phyloP scores from a whole-genome alignment of 2,888 invertebrate species.

The Pimpla rufipes region DNA sequence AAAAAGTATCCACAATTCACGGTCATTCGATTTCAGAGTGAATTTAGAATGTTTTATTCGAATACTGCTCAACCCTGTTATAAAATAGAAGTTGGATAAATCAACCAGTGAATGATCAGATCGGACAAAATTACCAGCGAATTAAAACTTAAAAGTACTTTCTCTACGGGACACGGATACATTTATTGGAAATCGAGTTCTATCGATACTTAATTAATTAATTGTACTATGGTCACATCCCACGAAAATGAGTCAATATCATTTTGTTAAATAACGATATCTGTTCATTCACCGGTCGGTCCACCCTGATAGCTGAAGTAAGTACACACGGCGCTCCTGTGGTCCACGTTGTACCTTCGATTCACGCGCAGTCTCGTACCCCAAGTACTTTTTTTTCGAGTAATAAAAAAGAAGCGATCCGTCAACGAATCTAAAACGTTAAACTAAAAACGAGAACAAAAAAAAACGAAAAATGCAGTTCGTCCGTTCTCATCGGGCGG shows the following conservation, averaged over 20 bases:
- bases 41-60: not conserved
- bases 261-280: no score
- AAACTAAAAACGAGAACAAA: not conserved
- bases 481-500: not conserved
- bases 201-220: no score
- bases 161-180: no score
- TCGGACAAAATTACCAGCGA: no score
- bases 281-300: no score
- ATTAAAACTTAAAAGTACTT: no score
- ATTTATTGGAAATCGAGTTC: no score
- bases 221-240: no score
- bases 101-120: no score
- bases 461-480: slow-evolving; percentile 1
- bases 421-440: slow-evolving; percentile 41
- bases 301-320: not conserved
- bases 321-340: slow-evolving; percentile 46
- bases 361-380: slow-evolving; percentile 48
- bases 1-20: not conserved
- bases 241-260: no score
- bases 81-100: slow-evolving; percentile 10
- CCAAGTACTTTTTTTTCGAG: slow-evolving; percentile 30
- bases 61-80: not conserved
- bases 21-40: not conserved
- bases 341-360: slow-evolving; percentile 24
- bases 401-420: slow-evolving; percentile 32